phyloP scores from a whole-genome alignment of 2,888 invertebrate genomes.

The Cheilosia urbana region DNA sequence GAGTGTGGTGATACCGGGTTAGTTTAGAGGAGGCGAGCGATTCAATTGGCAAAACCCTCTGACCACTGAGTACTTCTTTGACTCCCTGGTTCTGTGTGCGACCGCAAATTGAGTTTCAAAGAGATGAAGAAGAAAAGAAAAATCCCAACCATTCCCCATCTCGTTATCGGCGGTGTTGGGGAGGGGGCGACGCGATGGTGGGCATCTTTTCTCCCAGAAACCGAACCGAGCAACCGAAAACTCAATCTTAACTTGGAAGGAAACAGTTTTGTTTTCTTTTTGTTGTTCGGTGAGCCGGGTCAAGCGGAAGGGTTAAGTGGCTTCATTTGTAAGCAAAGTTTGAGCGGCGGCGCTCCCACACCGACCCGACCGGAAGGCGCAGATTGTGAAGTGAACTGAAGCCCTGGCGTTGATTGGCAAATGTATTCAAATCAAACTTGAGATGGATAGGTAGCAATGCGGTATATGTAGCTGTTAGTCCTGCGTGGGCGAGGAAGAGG shows the following conservation, averaged over 20 bases:
- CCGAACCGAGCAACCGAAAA: conserved; percentile 11
- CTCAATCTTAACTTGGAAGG: conserved; percentile 42
- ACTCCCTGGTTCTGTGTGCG: conserved; percentile 49
- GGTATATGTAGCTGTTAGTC: not conserved
- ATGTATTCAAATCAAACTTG: conserved; percentile 61
- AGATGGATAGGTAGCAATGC: not conserved
- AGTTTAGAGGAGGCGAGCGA: conserved; percentile 13
- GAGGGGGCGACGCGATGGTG: not conserved
- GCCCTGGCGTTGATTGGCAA: conserved; percentile 50
- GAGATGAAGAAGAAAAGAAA: conserved; percentile 17
- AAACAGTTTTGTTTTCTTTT: conserved; percentile 44
- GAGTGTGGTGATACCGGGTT: conserved; percentile 23
- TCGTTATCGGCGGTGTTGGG: not conserved
- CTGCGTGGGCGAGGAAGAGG: not conserved
- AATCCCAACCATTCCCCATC: conserved; percentile 16
- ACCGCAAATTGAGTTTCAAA: conserved; percentile 67
- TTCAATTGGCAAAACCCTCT: conserved; percentile 58
- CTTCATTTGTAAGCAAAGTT: conserved; percentile 60
- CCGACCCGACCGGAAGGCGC: conserved; percentile 17
- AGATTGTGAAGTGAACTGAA: conserved; percentile 26
- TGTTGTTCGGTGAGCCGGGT: conserved; percentile 34
- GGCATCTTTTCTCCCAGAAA: not conserved
- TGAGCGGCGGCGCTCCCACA: conserved; percentile 11
- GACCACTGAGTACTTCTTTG: conserved; percentile 52
- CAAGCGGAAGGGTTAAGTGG: conserved; percentile 69